Evolutionary conservation across 2,113 vertebrate species (phyloP).

Genomic region (Eretmochelys imbricata): DNA sequence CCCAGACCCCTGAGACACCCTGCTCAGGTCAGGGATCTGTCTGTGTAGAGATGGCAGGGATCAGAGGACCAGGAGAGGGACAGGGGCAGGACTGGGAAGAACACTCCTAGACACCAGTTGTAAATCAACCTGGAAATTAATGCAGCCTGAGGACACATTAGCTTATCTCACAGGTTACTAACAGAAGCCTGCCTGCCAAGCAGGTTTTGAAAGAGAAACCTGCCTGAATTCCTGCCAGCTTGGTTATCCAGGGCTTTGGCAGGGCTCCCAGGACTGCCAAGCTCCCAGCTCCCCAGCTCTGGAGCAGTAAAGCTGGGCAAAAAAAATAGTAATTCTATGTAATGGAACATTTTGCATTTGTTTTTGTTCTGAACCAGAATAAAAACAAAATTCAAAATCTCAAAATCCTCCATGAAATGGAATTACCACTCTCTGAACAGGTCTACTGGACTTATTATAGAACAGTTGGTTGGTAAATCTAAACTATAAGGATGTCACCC

Average conservation of each 20-base stretch:
- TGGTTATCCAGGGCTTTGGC: not conserved
- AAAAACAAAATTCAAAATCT: not conserved
- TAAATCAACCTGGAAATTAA: not conserved
- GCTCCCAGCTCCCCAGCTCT: not conserved
- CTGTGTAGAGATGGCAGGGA: not conserved
- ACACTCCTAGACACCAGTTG: not conserved
- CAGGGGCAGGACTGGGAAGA: not conserved
- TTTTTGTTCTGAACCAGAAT: not conserved
- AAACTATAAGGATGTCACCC: not conserved
- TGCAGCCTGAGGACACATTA: not conserved
- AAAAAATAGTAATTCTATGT: not conserved
- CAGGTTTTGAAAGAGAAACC: not conserved
- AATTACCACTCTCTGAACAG: not conserved
- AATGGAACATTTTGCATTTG: not conserved
- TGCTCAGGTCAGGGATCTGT: not conserved
- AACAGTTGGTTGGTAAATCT: not conserved
- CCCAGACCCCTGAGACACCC: not conserved
- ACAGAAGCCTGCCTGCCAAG: not conserved
- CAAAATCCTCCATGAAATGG: not conserved
- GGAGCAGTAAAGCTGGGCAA: not conserved
- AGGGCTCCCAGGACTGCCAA: not conserved
- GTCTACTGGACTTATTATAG: not conserved
- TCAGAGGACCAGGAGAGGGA: not conserved
- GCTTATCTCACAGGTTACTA: not conserved
- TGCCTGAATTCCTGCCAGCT: not conserved